These are phyloP conservation scores for Dromiciops gliroides DNA, from an alignment of 2,113 vertebrate genomes.

Conservation along the genomic window DNA sequence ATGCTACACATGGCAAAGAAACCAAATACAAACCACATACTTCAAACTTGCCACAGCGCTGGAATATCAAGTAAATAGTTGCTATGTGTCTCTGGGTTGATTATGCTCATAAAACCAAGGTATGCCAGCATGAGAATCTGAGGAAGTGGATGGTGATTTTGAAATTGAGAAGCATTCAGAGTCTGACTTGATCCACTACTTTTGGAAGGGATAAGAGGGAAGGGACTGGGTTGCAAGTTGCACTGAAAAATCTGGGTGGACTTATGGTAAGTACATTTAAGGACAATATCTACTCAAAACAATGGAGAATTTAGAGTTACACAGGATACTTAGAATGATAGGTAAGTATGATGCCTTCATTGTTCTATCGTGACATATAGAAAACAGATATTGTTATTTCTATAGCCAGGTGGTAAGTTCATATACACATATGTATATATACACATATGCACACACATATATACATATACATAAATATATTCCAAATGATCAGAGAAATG, in stretches of 20 bases:
- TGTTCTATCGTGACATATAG: background rate
- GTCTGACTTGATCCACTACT: slow-evolving; percentile 47
- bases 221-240: slow-evolving; percentile 17
- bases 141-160: slow-evolving; percentile 63
- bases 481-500: background rate
- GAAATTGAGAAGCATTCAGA: slow-evolving; percentile 58
- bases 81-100: slow-evolving; percentile 1
- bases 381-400: slow-evolving; percentile 6
- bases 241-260: slow-evolving; percentile 46
- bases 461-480: background rate
- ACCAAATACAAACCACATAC: slow-evolving; percentile 19
- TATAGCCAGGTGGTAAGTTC: background rate
- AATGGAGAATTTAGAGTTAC: background rate
- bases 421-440: background rate
- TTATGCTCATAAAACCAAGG: slow-evolving; percentile 44
- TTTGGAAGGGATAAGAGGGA: slow-evolving; percentile 53
- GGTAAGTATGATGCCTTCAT: background rate
- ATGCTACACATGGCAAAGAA: background rate
- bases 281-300: background rate
- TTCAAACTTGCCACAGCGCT: slow-evolving; percentile 36
- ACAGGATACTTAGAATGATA: slow-evolving; percentile 9
- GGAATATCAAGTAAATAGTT: background rate
- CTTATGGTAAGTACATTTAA: slow-evolving; percentile 29
- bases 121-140: slow-evolving; percentile 10
- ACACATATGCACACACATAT: background rate